Percentiles rank a stretch among this genome's conserved stretches.
phyloP scores from a whole-genome alignment of 2,113 vertebrate genomes.

The Scomber colias region DNA sequence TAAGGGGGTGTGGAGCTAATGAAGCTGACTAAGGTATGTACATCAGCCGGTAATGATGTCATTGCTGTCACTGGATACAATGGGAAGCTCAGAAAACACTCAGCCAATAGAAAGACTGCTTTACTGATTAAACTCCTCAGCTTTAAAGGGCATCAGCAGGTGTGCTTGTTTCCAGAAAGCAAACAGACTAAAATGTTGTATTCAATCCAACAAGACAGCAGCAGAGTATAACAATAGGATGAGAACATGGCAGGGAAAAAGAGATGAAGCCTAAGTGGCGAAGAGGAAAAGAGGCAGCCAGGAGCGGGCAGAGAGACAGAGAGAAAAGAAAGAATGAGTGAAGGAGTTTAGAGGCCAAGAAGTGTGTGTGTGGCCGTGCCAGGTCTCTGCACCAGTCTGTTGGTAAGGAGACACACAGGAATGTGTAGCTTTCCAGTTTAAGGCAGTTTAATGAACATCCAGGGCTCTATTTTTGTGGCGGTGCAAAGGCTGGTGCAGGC shows the following conservation, averaged over 20 bases:
- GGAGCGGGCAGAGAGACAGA: slow-evolving; percentile 17
- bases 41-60: not conserved
- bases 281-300: slow-evolving; percentile 20
- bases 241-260: not conserved
- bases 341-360: slow-evolving; percentile 53
- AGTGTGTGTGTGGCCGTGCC: slow-evolving; percentile 69
- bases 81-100: not conserved
- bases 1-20: not conserved
- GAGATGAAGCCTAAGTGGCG: slow-evolving; percentile 33
- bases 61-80: slow-evolving; percentile 17
- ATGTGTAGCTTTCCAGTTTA: slow-evolving; percentile 83
- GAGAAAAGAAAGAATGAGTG: slow-evolving; percentile 34
- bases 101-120: too few species aligned
- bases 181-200: slow-evolving; percentile 10
- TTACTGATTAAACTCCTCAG: too few species aligned
- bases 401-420: slow-evolving; percentile 82
- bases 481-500: slow-evolving; percentile 34
- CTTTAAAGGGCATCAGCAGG: not conserved
- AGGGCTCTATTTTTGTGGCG: slow-evolving; percentile 58
- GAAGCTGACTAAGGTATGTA: not conserved
- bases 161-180: not conserved
- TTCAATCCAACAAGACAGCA: not conserved
- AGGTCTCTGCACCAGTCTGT: slow-evolving; percentile 77
- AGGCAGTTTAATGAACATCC: slow-evolving; percentile 84
- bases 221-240: not conserved